Conservation (phyloP, 2,113 vertebrate species). For the Phoenicopterus ruber region DNA sequence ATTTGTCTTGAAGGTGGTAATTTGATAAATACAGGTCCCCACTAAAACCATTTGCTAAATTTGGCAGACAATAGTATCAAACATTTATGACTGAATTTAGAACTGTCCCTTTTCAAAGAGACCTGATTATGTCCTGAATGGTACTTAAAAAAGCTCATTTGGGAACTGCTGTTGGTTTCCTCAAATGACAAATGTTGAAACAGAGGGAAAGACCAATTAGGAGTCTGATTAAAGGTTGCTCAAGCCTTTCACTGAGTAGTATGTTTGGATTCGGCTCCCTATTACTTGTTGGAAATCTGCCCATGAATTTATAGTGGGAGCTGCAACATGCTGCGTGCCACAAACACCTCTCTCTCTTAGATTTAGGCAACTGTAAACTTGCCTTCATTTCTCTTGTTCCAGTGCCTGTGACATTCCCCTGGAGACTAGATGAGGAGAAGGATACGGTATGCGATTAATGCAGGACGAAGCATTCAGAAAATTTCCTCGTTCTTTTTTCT, state of each 20-base stretch:
- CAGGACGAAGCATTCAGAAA: neutral
- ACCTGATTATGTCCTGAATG: slow-evolving; percentile 25
- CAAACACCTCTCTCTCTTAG: slow-evolving; percentile 29
- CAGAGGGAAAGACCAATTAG: slow-evolving; percentile 30
- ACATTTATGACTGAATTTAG: slow-evolving; percentile 27
- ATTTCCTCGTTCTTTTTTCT: neutral
- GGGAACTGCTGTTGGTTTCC: slow-evolving; percentile 25
- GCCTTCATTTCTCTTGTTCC: slow-evolving; percentile 15
- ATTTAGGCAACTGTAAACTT: slow-evolving; percentile 42
- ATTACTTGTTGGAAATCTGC: slow-evolving; percentile 35
- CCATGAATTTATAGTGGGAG: slow-evolving; percentile 13
- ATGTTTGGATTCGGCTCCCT: slow-evolving; percentile 8
- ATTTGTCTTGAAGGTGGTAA: slow-evolving; percentile 45
- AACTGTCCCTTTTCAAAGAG: slow-evolving; percentile 38
- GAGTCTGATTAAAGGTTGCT: slow-evolving; percentile 52
- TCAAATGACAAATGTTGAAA: slow-evolving; percentile 42
- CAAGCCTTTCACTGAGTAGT: slow-evolving; percentile 17
- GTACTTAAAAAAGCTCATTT: slow-evolving; percentile 32
- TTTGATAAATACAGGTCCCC: slow-evolving; percentile 42
- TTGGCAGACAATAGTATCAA: slow-evolving; percentile 24
- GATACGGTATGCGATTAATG: neutral
- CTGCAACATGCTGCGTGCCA: slow-evolving; percentile 25
- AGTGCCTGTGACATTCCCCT: neutral
- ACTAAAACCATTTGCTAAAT: slow-evolving; percentile 31
- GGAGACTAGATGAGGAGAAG: neutral